These are phyloP conservation scores for Chondrilla cf. caribensis DNA, from an alignment of 37 sponge, comb jelly and placozoan genomes.

Conservation along the genomic window DNA sequence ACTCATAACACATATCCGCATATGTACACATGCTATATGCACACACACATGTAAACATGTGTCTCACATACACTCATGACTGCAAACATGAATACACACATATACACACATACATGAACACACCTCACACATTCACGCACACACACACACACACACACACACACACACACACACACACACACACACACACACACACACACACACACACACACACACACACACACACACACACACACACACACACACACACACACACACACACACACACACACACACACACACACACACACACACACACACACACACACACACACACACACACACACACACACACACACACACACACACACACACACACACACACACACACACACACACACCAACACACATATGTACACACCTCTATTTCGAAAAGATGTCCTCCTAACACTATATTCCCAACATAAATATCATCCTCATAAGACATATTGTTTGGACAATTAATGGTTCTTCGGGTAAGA, in stretches of 20 bases:
- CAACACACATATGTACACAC: neutral
- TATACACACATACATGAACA: neutral
- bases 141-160: neutral
- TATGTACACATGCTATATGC: neutral
- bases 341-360: slow-evolving; percentile 16
- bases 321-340: slow-evolving; percentile 39
- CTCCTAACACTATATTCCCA: neutral
- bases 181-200: neutral
- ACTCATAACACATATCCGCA: neutral
- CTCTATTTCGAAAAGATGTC: slow-evolving; percentile 2
- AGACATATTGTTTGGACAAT: neutral
- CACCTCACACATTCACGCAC: neutral
- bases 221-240: no score
- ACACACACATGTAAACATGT: neutral
- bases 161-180: neutral
- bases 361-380: neutral
- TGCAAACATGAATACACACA: no score
- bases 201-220: no score
- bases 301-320: neutral
- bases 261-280: neutral
- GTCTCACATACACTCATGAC: neutral
- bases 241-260: neutral
- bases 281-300: no score
- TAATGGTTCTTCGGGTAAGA: neutral
- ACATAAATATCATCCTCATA: neutral